Conservation (phyloP, 2,113 vertebrate genomes). For the Tretioscincus oriximinensis region DNA sequence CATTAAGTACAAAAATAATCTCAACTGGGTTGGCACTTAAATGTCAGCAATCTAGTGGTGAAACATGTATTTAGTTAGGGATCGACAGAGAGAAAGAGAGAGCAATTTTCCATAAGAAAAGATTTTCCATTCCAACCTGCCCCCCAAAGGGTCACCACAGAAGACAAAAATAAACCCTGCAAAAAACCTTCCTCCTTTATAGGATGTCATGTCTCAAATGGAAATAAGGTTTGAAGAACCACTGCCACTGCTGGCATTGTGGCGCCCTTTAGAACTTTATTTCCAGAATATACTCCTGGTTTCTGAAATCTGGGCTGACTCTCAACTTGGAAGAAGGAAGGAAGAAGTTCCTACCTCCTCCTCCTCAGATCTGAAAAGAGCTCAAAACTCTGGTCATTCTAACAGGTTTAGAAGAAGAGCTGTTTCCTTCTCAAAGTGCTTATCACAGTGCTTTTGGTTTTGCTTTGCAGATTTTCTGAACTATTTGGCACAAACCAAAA, state of each 20-base stretch:
- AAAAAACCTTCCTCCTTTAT: not conserved
- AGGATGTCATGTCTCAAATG: constrained; percentile 25
- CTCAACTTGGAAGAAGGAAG: constrained; percentile 35
- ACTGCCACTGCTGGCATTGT: constrained; percentile 21
- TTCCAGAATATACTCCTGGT: constrained; percentile 31
- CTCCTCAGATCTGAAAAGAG: not conserved
- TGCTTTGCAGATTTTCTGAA: constrained; percentile 33
- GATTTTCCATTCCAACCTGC: constrained; percentile 38
- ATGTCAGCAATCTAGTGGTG: constrained; percentile 11
- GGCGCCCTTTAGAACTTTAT: constrained; percentile 22
- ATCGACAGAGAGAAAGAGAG: constrained; percentile 7
- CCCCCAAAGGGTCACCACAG: not conserved
- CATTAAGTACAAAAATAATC: not conserved
- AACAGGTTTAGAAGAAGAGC: constrained; percentile 20
- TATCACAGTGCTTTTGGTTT: constrained; percentile 49
- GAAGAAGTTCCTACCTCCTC: not conserved
- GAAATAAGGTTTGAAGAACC: constrained; percentile 37
- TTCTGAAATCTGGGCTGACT: constrained; percentile 25
- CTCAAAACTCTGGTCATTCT: constrained; percentile 13
- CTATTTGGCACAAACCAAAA: constrained; percentile 46
- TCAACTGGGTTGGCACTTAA: not conserved
- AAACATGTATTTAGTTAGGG: not conserved
- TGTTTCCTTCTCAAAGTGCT: constrained; percentile 23
- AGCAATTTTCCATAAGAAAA: constrained; percentile 21
- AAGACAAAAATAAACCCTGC: too few relatives aligned